Percentiles rank a stretch among this genome's conserved stretches.
These are phyloP conservation scores for Meloidogyne floridensis DNA, from an alignment of 1,140 invertebrate species.

Conservation along the genomic window DNA sequence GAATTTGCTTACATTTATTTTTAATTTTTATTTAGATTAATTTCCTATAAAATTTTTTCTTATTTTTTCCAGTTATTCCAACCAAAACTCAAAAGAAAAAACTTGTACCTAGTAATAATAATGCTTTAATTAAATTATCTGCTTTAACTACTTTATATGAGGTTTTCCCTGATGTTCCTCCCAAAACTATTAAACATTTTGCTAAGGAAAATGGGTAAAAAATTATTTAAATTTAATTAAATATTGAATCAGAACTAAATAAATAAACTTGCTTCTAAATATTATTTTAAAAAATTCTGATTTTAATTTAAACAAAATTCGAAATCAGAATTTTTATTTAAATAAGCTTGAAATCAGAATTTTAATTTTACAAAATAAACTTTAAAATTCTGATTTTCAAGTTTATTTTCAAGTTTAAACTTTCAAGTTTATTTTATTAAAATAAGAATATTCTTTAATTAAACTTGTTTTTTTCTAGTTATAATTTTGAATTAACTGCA, in stretches of 20 bases:
- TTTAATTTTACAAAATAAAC: neutral
- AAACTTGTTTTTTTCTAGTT: neutral
- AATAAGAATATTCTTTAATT: too few relatives aligned
- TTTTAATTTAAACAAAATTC: too few relatives aligned
- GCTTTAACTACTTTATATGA: neutral
- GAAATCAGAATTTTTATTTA: too few relatives aligned
- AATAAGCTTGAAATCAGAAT: neutral
- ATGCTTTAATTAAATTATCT: neutral
- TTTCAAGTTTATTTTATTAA: too few relatives aligned
- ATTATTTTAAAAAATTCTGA: neutral
- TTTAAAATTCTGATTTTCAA: neutral
- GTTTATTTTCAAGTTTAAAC: neutral
- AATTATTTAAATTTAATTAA: neutral
- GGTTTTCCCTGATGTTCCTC: neutral
- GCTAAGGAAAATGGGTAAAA: neutral
- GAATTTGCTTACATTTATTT: too few relatives aligned
- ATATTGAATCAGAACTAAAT: neutral
- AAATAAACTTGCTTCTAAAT: neutral
- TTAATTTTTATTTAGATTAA: too few relatives aligned
- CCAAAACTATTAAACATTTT: neutral
- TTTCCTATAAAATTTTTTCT: too few relatives aligned
- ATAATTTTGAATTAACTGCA: constrained; percentile 19
- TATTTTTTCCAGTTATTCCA: neutral
- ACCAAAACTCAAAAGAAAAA: neutral
- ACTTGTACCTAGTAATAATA: neutral